Evolutionary conservation across 2,113 vertebrate genomes (phyloP).

Genomic region (Hiodon alosoides): DNA sequence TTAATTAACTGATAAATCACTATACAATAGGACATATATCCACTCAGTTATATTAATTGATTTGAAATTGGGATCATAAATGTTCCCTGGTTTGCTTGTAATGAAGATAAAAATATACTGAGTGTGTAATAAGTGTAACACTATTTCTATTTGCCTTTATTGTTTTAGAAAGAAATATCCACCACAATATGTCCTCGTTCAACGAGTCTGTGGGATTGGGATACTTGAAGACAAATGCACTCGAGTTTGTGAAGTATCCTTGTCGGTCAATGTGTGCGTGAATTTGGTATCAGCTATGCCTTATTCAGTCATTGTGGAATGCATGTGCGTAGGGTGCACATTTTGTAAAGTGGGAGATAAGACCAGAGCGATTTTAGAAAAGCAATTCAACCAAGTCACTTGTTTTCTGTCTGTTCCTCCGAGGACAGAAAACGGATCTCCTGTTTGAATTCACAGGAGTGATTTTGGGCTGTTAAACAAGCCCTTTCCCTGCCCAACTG

Average conservation of each 20-base stretch:
- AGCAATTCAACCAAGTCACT: neutral
- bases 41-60: too few species aligned
- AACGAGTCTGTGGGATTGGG: slow-evolving; percentile 94
- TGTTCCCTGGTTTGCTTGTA: too few species aligned
- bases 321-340: neutral
- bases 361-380: neutral
- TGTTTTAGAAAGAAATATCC: slow-evolving; percentile 85
- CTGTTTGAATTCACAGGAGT: slow-evolving; percentile 30
- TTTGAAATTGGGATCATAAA: too few species aligned
- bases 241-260: slow-evolving; percentile 99
- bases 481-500: slow-evolving; percentile 12
- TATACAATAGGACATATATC: too few species aligned
- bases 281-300: neutral
- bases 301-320: neutral
- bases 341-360: neutral
- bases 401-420: neutral
- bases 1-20: too few species aligned
- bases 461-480: slow-evolving; percentile 29
- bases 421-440: neutral
- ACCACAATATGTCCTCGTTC: slow-evolving; percentile 98
- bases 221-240: slow-evolving; percentile 97
- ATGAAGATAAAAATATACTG: too few species aligned
- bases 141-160: neutral
- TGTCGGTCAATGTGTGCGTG: slow-evolving; percentile 20
- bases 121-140: neutral